Conservation (phyloP, 2,888 invertebrate genomes). For the Zaprionus lineosus region DNA sequence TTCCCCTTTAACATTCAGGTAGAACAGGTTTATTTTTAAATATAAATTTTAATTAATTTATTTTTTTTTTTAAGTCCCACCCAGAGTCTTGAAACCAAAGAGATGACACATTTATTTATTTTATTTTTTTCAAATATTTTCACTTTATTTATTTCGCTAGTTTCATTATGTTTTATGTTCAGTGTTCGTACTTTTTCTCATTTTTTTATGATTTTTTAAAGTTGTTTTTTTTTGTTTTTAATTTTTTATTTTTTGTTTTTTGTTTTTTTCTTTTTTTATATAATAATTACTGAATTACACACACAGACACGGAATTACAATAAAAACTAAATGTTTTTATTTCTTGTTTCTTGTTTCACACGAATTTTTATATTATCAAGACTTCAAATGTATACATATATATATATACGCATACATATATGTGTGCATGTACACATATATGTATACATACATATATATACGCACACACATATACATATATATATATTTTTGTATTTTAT, state of each 20-base stretch:
- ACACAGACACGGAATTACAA: conserved; percentile 79
- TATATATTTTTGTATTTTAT: no score
- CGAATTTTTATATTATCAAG: conserved; percentile 59
- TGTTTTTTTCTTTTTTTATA: conserved; percentile 44
- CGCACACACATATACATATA: conserved; percentile 51
- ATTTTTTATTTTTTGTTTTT: conserved; percentile 30
- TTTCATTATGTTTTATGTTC: conserved; percentile 72
- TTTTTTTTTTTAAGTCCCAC: conserved; percentile 1
- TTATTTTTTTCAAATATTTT: conserved; percentile 66
- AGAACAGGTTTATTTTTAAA: no score
- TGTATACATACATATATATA: no score
- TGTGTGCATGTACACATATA: no score
- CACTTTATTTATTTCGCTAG: conserved; percentile 77
- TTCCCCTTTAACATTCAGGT: no score
- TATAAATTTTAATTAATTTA: no score
- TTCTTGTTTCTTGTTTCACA: conserved; percentile 44
- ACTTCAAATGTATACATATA: conserved; percentile 56
- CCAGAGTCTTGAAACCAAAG: no score
- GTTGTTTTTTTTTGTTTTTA: conserved; percentile 35
- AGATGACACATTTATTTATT: no score
- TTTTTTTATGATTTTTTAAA: conserved; percentile 57
- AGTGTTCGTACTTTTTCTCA: conserved; percentile 56
- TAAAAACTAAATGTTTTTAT: conserved; percentile 68
- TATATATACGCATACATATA: no score
- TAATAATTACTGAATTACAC: conserved; percentile 78